Conservation (phyloP, 2,797 vertebrate genomes). For the Zenarchopterus dispar region DNA sequence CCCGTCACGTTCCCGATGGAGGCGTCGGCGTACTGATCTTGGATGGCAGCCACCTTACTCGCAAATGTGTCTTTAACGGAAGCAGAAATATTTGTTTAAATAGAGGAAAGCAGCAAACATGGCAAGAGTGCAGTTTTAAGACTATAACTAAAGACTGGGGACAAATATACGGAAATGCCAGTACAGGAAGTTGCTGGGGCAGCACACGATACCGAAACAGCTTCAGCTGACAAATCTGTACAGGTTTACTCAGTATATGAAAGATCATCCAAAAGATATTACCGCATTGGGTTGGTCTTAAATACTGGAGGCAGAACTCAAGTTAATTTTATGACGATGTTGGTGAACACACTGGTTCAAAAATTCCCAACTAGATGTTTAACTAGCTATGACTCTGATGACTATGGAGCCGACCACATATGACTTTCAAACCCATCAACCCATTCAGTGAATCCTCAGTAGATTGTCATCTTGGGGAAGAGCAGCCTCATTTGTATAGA, state of each 20-base stretch:
- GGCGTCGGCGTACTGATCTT: slow-evolving; percentile 89
- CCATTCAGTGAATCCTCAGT: neutral
- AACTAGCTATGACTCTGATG: neutral
- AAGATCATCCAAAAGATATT: no score
- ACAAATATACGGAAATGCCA: neutral
- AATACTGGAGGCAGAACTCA: no score
- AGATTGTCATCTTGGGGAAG: neutral
- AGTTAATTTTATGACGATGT: no score
- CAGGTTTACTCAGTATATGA: no score
- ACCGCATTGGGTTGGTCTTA: no score
- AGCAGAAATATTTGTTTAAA: neutral
- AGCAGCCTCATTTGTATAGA: neutral
- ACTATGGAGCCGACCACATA: neutral
- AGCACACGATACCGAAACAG: neutral
- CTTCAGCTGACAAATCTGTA: neutral
- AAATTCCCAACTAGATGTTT: neutral
- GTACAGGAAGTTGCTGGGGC: neutral
- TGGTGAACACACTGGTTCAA: no score
- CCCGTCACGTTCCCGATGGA: slow-evolving; percentile 91
- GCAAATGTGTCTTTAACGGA: slow-evolving; percentile 86
- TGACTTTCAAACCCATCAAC: neutral
- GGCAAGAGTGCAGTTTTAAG: neutral
- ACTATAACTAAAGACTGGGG: neutral
- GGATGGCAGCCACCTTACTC: slow-evolving; percentile 89
- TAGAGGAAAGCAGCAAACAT: neutral